Evolutionary conservation across 2,797 vertebrate genomes (phyloP).

Genomic region (Clarias fuscus): DNA sequence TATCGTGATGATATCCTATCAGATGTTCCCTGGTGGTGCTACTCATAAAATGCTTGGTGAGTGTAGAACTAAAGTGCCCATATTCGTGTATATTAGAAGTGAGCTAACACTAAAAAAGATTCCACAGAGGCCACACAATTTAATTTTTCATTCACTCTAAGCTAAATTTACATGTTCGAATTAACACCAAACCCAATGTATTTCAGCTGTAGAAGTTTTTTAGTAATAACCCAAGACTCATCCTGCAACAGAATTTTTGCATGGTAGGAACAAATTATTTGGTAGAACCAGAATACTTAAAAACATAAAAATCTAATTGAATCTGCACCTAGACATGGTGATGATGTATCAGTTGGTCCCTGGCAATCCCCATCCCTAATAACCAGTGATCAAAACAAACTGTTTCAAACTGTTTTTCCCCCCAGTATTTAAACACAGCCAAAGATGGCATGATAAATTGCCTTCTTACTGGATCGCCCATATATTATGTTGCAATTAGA

Average conservation of each 20-base stretch:
- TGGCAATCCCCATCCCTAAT: not conserved
- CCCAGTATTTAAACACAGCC: not conserved
- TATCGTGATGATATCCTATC: too few species aligned
- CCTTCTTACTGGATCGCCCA: not conserved
- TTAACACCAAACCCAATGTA: not conserved
- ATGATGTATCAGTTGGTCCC: too few species aligned
- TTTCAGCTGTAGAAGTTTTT: not conserved
- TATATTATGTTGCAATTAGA: not conserved
- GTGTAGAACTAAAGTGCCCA: not conserved
- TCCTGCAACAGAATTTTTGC: too few species aligned
- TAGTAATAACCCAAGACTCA: not conserved
- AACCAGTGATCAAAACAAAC: not conserved
- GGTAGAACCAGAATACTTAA: too few species aligned
- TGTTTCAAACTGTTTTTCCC: not conserved
- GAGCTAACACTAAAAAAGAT: not conserved
- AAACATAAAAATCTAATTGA: too few species aligned
- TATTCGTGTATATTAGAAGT: not conserved
- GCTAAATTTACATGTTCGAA: not conserved
- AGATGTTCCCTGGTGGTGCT: not conserved
- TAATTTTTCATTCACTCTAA: too few species aligned
- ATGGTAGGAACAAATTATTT: too few species aligned
- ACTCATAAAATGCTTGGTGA: not conserved
- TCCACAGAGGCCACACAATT: not conserved
- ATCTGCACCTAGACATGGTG: too few species aligned
- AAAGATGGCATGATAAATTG: not conserved